Evolutionary conservation across 2,888 invertebrate genomes (phyloP).

Genomic region (Trachelus troglodyta): DNA sequence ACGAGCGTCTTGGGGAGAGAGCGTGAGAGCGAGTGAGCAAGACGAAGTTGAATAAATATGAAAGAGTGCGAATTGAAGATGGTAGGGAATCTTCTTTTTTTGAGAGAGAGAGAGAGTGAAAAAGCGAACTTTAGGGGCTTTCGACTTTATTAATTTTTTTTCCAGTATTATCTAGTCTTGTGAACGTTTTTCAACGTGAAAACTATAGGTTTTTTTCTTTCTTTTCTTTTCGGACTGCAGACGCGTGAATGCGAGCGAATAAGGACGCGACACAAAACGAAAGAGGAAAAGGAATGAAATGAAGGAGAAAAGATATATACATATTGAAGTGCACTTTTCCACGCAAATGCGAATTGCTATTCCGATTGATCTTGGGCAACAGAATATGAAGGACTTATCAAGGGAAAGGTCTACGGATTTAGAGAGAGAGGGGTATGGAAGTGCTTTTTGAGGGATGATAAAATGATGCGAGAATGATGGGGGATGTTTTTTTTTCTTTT

Average conservation of each 20-base stretch:
- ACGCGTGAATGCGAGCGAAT: slow-evolving; percentile 23
- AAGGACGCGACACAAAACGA: slow-evolving; percentile 21
- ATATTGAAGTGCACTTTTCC: no score
- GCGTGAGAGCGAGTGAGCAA: slow-evolving; percentile 18
- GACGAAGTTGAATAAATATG: slow-evolving; percentile 5
- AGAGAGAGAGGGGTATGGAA: no score
- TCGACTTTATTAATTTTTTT: slow-evolving; percentile 60
- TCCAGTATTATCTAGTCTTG: slow-evolving; percentile 66
- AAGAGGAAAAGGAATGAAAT: slow-evolving; percentile 13
- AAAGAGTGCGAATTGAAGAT: slow-evolving; percentile 14
- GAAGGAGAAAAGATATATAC: background rate
- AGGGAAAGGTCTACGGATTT: no score
- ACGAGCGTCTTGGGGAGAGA: slow-evolving; percentile 7
- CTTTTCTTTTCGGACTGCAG: slow-evolving; percentile 4
- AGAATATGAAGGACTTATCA: no score
- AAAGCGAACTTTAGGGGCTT: slow-evolving; percentile 32
- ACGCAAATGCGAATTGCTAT: no score
- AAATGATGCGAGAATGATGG: no score
- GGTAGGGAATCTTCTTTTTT: slow-evolving; percentile 6
- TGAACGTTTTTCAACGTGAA: slow-evolving; percentile 41
- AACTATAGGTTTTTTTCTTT: slow-evolving; percentile 22
- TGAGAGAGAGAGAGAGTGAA: slow-evolving; percentile 13
- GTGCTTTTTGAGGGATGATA: no score
- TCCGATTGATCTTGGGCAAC: no score
- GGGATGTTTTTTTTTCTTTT: slow-evolving; percentile 9